phyloP scores from a whole-genome alignment of 2,888 invertebrate genomes.

The Caenorhabditis japonica region DNA sequence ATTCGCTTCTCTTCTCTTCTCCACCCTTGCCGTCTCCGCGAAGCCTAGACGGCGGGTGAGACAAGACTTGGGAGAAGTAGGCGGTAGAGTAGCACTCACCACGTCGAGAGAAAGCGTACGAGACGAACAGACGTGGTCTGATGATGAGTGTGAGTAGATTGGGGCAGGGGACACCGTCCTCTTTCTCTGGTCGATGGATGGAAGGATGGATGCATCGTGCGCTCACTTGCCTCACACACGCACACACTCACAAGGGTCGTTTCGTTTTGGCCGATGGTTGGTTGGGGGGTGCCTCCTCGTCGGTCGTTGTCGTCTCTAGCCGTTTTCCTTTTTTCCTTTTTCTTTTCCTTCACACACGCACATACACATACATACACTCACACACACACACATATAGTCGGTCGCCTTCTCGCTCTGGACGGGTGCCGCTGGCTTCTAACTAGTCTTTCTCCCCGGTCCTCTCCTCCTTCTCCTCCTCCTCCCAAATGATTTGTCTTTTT shows the following conservation, averaged over 20 bases:
- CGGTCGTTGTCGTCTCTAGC: slow-evolving; percentile 45
- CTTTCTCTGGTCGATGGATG: too few relatives aligned
- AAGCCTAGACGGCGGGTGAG: neutral
- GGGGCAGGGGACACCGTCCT: slow-evolving; percentile 14
- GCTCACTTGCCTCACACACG: slow-evolving; percentile 6
- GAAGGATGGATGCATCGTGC: too few relatives aligned
- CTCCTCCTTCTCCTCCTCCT: too few relatives aligned
- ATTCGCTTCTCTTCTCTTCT: too few relatives aligned
- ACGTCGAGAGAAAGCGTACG: neutral
- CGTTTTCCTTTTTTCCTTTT: slow-evolving; percentile 42
- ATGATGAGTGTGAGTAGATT: slow-evolving; percentile 11
- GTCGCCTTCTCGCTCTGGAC: slow-evolving; percentile 46
- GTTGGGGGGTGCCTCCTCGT: slow-evolving; percentile 14
- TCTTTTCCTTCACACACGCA: slow-evolving; percentile 25
- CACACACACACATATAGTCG: slow-evolving; percentile 29
- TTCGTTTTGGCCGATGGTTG: too few relatives aligned
- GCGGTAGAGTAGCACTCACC: too few relatives aligned
- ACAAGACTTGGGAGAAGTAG: too few relatives aligned
- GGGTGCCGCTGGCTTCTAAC: slow-evolving; percentile 16
- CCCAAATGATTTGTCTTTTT: neutral
- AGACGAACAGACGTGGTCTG: slow-evolving; percentile 19
- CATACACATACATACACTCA: too few relatives aligned
- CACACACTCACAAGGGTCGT: slow-evolving; percentile 18
- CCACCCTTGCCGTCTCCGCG: too few relatives aligned
- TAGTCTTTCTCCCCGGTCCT: slow-evolving; percentile 35